These are phyloP conservation scores for Belonocnema kinseyi DNA, from an alignment of 1,140 invertebrate species.

Conservation along the genomic window DNA sequence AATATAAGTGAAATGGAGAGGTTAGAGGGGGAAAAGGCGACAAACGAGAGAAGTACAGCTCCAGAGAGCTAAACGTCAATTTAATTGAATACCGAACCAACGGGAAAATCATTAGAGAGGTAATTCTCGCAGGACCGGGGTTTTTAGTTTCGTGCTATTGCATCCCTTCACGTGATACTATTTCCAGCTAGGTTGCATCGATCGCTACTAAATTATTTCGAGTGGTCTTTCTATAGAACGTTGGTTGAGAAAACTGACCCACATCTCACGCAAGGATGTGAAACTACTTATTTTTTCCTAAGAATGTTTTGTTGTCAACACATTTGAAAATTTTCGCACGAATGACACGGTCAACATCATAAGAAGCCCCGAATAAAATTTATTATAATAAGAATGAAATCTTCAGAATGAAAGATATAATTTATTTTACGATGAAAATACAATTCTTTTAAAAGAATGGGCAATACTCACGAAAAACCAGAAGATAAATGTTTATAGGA, in stretches of 20 bases:
- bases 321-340: no score
- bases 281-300: background rate
- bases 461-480: no score
- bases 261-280: constrained; percentile 56
- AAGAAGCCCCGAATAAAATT: no score
- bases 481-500: no score
- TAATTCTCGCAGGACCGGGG: constrained; percentile 7
- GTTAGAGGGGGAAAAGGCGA: background rate
- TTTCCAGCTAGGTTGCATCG: constrained; percentile 70
- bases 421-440: no score
- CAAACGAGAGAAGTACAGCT: constrained; percentile 24
- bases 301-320: background rate
- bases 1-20: background rate
- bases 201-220: constrained; percentile 75
- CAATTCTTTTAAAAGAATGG: no score
- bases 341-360: no score
- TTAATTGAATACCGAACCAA: constrained; percentile 35
- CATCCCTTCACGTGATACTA: constrained; percentile 50
- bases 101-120: constrained; percentile 15
- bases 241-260: constrained; percentile 71
- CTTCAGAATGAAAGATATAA: no score
- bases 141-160: constrained; percentile 38
- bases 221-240: constrained; percentile 66
- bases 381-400: no score
- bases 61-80: constrained; percentile 31